These are phyloP conservation scores for Pomacea canaliculata DNA, from an alignment of 2,888 invertebrate species.

Conservation along the genomic window DNA sequence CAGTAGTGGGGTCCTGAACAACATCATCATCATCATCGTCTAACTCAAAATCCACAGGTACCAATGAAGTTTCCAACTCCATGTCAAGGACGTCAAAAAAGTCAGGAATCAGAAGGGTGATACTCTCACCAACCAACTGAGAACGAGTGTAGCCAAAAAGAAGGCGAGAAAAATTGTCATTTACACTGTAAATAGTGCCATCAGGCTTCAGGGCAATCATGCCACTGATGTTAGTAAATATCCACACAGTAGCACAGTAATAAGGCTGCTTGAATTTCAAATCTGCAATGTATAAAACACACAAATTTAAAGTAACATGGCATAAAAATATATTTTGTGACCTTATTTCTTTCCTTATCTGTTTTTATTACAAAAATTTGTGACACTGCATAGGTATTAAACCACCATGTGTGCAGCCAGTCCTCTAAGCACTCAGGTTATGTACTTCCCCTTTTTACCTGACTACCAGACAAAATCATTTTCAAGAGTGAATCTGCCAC, in stretches of 20 bases:
- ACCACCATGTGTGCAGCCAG: too few species aligned
- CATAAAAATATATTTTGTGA: too few species aligned
- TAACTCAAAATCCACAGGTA: slow-evolving; percentile 71
- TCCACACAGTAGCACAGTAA: slow-evolving; percentile 65
- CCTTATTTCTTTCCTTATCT: too few species aligned
- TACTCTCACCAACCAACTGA: slow-evolving; percentile 74
- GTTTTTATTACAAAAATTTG: too few species aligned
- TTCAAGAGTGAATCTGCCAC: too few species aligned
- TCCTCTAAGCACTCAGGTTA: too few species aligned
- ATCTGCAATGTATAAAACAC: background rate
- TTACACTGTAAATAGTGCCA: slow-evolving; percentile 78
- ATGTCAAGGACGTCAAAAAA: slow-evolving; percentile 76
- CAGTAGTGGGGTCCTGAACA: too few species aligned
- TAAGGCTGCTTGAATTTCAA: slow-evolving; percentile 22
- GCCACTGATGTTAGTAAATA: slow-evolving; percentile 76
- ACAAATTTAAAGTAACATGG: too few species aligned
- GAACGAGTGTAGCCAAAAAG: slow-evolving; percentile 77
- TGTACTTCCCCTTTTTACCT: too few species aligned
- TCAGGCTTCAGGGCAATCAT: slow-evolving; percentile 76
- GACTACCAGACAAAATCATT: too few species aligned
- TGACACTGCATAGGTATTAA: too few species aligned
- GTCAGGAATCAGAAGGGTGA: slow-evolving; percentile 74
- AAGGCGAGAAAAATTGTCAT: slow-evolving; percentile 78
- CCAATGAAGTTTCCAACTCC: slow-evolving; percentile 73
- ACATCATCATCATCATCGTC: slow-evolving; percentile 4